Conservation (phyloP, 2,113 vertebrate genomes). For the Poeciliopsis retropinna region DNA sequence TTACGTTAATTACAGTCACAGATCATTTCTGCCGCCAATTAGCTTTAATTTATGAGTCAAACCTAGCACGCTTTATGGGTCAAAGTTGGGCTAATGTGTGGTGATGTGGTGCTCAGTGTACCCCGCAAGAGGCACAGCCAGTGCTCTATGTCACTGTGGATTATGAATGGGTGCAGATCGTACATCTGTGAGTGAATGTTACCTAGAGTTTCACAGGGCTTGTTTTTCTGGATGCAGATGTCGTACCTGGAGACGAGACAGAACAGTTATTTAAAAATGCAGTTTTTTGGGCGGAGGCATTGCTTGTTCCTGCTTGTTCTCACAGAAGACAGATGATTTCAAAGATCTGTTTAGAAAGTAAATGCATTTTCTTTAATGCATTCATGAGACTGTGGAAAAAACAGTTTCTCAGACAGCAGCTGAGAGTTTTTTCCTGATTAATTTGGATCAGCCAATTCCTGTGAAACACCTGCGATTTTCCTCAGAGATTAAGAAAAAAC, state of each 20-base stretch:
- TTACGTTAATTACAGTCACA: neutral
- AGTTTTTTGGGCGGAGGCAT: neutral
- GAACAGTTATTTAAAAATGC: neutral
- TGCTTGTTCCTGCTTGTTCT: neutral
- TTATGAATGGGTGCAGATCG: neutral
- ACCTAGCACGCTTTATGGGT: neutral
- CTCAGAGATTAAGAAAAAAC: too few species aligned
- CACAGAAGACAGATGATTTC: too few species aligned
- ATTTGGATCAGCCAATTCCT: too few species aligned
- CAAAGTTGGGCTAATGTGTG: neutral
- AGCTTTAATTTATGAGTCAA: neutral
- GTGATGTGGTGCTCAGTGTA: neutral
- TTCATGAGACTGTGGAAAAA: too few species aligned
- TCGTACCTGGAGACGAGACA: slow-evolving; percentile 85
- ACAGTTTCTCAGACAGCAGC: too few species aligned
- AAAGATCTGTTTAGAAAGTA: too few species aligned
- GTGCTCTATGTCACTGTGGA: neutral
- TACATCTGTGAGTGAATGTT: slow-evolving; percentile 46
- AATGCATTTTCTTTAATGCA: too few species aligned
- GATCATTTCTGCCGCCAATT: neutral
- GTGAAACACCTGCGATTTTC: too few species aligned
- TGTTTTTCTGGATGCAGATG: slow-evolving; percentile 99
- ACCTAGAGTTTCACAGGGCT: slow-evolving; percentile 97
- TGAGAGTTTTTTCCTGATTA: too few species aligned
- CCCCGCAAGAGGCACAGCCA: neutral